Conservation (phyloP, 2,113 vertebrate species). For the Ailurus styani region DNA sequence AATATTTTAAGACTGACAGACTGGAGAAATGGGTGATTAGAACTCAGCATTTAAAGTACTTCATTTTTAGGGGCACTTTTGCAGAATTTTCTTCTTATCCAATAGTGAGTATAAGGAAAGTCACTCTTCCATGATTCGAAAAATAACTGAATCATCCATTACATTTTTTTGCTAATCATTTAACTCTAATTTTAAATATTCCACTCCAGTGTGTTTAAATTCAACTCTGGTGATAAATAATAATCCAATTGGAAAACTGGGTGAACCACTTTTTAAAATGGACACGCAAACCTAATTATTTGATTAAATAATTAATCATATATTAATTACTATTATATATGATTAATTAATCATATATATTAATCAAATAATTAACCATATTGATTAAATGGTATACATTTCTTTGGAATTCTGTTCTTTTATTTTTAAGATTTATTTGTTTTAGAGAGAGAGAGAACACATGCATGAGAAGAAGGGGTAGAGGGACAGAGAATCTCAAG, state of each 20-base stretch:
- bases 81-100: not conserved
- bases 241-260: not conserved
- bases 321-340: too few relatives aligned
- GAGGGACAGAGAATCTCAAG: not conserved
- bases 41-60: slow-evolving; percentile 14
- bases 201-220: not conserved
- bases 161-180: slow-evolving; percentile 9
- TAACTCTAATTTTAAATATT: slow-evolving; percentile 31
- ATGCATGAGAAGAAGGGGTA: not conserved
- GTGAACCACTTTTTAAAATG: not conserved
- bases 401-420: not conserved
- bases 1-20: slow-evolving; percentile 34
- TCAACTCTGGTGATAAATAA: not conserved
- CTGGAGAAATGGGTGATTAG: slow-evolving; percentile 20
- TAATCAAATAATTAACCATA: too few relatives aligned
- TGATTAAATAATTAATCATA: too few relatives aligned
- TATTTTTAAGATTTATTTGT: not conserved
- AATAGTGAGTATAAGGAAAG: not conserved
- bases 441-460: not conserved
- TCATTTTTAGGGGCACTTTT: not conserved
- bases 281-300: not conserved
- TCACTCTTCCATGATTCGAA: not conserved
- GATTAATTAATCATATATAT: too few relatives aligned
- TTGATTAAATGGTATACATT: not conserved
- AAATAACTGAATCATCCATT: not conserved